Evolutionary conservation across 2,113 vertebrate genomes (phyloP).

Genomic region (Phocoena sinus): DNA sequence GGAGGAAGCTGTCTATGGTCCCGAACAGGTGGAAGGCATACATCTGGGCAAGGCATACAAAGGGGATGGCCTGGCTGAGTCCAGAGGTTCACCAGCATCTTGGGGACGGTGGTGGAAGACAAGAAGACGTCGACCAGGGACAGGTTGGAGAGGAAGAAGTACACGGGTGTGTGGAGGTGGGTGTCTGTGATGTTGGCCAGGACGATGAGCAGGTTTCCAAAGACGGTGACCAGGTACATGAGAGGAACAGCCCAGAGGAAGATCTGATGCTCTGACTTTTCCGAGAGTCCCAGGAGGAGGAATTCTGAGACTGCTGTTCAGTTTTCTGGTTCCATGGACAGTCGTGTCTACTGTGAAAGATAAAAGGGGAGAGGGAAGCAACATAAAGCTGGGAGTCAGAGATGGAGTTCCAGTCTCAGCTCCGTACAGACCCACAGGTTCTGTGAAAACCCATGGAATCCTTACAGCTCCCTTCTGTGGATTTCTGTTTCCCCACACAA

Average conservation of each 20-base stretch:
- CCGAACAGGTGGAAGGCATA: constrained; percentile 64
- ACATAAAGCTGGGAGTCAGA: background rate
- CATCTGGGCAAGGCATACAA: constrained; percentile 64
- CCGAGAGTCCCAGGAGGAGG: constrained; percentile 61
- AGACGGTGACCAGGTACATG: constrained; percentile 46
- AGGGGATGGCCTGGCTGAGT: constrained; percentile 28
- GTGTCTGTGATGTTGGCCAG: background rate
- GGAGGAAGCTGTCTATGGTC: constrained; percentile 67
- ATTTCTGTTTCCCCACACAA: background rate
- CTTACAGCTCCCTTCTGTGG: background rate
- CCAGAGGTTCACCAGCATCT: constrained; percentile 50
- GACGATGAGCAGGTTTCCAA: constrained; percentile 61
- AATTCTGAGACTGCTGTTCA: constrained; percentile 40
- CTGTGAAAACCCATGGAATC: background rate
- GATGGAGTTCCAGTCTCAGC: background rate
- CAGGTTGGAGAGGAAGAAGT: constrained; percentile 68
- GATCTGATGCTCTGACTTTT: constrained; percentile 5
- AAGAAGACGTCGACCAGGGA: constrained; percentile 21
- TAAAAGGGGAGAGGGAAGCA: background rate
- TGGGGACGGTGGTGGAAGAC: constrained; percentile 61
- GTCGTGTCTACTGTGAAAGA: background rate
- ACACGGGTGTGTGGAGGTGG: constrained; percentile 45
- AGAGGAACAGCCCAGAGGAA: constrained; percentile 47
- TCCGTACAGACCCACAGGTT: background rate
- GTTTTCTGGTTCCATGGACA: constrained; percentile 31